A percentile compares a stretch with the other conserved stretches of the same genome.
Conservation (phyloP, 2,113 vertebrate species). For the Numida meleagris region DNA sequence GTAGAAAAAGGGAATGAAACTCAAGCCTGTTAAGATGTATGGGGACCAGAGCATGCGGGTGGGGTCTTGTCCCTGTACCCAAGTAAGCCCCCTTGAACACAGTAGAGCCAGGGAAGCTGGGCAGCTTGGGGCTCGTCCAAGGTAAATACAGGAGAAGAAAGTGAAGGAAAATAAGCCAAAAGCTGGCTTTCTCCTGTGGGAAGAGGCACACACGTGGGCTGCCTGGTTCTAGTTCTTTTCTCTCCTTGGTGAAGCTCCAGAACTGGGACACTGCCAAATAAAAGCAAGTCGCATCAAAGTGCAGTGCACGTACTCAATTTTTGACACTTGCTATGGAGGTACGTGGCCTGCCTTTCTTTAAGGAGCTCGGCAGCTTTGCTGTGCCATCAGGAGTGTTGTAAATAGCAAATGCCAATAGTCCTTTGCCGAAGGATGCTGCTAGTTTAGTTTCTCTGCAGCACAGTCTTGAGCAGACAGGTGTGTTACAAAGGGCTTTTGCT, state of each 20-base stretch:
- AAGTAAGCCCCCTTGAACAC: background rate
- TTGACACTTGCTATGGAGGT: background rate
- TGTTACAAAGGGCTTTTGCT: background rate
- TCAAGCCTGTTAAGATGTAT: background rate
- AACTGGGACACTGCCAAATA: conserved; percentile 1
- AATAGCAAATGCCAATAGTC: rapidly evolving
- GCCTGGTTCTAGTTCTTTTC: conserved; percentile 41
- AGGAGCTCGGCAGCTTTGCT: background rate
- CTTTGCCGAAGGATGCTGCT: background rate
- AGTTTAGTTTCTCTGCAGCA: background rate
- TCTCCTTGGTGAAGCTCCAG: conserved; percentile 3
- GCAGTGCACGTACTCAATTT: background rate
- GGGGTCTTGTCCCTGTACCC: background rate
- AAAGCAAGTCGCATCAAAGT: background rate
- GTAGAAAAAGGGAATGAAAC: background rate
- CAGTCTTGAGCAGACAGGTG: background rate
- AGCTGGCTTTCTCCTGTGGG: background rate
- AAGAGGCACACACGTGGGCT: background rate
- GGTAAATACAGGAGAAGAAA: background rate
- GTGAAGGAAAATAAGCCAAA: background rate
- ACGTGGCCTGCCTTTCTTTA: background rate
- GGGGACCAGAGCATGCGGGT: rapidly evolving
- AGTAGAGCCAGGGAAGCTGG: background rate
- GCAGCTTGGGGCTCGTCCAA: background rate
- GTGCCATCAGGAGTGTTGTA: background rate